Percentiles rank a stretch among this genome's conserved stretches.
Evolutionary conservation across 2,888 invertebrate genomes (phyloP).

Genomic region (Suillia variegata): DNA sequence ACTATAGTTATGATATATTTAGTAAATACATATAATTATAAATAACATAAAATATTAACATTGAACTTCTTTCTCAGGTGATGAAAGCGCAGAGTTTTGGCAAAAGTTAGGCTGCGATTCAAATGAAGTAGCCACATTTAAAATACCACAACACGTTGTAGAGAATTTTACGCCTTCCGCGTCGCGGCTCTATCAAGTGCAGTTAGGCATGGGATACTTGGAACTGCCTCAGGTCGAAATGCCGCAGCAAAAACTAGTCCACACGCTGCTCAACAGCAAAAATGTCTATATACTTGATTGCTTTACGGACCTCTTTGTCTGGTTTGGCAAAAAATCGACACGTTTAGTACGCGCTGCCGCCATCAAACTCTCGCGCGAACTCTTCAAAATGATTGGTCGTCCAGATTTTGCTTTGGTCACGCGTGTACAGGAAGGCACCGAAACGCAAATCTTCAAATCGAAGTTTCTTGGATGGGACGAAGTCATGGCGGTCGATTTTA

Average conservation of each 20-base stretch:
- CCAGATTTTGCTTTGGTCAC: constrained; percentile 88
- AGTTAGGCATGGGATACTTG: constrained; percentile 97
- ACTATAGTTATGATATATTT: no score
- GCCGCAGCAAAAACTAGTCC: constrained; percentile 75
- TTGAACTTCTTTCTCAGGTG: constrained; percentile 54
- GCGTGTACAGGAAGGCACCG: constrained; percentile 89
- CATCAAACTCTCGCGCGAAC: constrained; percentile 93
- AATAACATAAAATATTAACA: neutral
- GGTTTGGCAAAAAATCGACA: constrained; percentile 98
- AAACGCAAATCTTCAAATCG: constrained; percentile 92
- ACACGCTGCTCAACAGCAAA: constrained; percentile 81
- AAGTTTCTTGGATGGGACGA: constrained; percentile 99
- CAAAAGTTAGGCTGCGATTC: constrained; percentile 65
- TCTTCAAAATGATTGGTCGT: constrained; percentile 92
- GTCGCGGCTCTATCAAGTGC: constrained; percentile 90
- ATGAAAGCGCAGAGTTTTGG: constrained; percentile 88
- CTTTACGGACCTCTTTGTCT: constrained; percentile 91
- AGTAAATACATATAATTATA: no score
- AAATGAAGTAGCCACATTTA: constrained; percentile 56
- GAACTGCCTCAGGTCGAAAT: constrained; percentile 93
- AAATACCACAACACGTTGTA: constrained; percentile 58
- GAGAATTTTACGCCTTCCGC: constrained; percentile 52
- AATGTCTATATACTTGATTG: constrained; percentile 97
- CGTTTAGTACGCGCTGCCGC: constrained; percentile 93
- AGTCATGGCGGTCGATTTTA: constrained; percentile 98